Conservation (phyloP, 2,888 invertebrate species). For the Trimorus sp. region DNA sequence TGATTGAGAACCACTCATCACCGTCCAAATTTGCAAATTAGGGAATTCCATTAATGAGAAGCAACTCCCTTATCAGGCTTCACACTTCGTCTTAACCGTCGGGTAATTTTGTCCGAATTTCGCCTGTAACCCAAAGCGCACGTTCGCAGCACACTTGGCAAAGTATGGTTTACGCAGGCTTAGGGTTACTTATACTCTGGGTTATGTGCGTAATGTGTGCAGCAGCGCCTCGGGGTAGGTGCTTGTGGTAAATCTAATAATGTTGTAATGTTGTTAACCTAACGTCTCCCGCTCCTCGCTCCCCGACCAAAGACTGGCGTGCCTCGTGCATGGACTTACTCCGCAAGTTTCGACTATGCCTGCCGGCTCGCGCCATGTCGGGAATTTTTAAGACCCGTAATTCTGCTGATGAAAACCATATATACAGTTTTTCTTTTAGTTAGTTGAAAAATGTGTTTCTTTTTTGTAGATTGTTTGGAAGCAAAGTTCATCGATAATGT, state of each 20-base stretch:
- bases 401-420: constrained; percentile 43
- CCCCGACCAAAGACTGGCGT: constrained; percentile 46
- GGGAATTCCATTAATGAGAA: not conserved
- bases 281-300: constrained; percentile 56
- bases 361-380: constrained; percentile 75
- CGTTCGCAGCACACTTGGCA: constrained; percentile 50
- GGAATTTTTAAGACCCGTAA: constrained; percentile 75
- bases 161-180: constrained; percentile 64
- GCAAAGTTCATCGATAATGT: too few relatives aligned
- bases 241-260: constrained; percentile 82
- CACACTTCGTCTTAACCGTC: constrained; percentile 15
- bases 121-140: constrained; percentile 51
- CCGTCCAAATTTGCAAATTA: too few relatives aligned
- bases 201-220: constrained; percentile 69
- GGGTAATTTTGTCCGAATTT: constrained; percentile 42
- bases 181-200: constrained; percentile 65
- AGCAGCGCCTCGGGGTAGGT: constrained; percentile 77
- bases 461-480: too few relatives aligned
- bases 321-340: constrained; percentile 75
- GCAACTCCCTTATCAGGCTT: not conserved
- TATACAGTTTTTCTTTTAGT: not conserved
- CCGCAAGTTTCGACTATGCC: constrained; percentile 77
- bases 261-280: constrained; percentile 80
- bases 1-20: too few relatives aligned
- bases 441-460: too few relatives aligned